Evolutionary conservation across 2,797 vertebrate species (phyloP), one percentile per base, ranked within the genome.

Genomic region (Molossus alvarezi): DNA sequence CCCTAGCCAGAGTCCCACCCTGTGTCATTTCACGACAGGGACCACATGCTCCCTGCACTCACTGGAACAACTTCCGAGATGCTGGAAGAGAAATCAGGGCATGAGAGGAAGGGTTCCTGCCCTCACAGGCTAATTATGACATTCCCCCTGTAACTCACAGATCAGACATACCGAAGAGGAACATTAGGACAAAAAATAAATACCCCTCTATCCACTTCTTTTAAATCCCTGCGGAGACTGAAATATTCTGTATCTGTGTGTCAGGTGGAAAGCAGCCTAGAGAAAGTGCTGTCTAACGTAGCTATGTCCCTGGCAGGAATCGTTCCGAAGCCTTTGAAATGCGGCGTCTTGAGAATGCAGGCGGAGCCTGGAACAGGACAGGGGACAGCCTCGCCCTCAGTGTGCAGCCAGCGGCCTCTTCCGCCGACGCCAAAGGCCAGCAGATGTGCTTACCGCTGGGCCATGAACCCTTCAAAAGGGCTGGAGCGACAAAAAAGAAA

Each of bases 321-420:
- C 93, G 83, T 94, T 97, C 62, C 89, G 97, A 96, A 97, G 92
- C 96, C 79, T 95, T 77, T 97, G 91, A 96, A 90, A 90, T 29
- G 69, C 1, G 48, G 95, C 82, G 75, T 92, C 96, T 97, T 97
- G 72, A 45, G 98, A 97, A 95, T 80, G 86, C 86, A 95, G 88
- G 87, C 75, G 45, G 85, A 97, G 97, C 89, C 96, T 85, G 94
- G 94, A 97, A 53, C 95, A 94, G 97, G 96, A 85, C 95, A 86
- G 90, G 96, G 92, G 80, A 89, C 67, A 20, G 62, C 67, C 4
- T 48, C 89, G 87, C 76, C 84, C 98, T 97, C 95, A 91, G 77
- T 75, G 96, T 72, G 93, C 75, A 87, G 95, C 65, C 60, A 53
- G 33, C 20, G 29, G 1, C 3, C 89, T 91, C 95, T 91, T 93